These are phyloP conservation scores for Graptemys geographica DNA, from an alignment of 2,797 vertebrate species.

Conservation along the genomic window DNA sequence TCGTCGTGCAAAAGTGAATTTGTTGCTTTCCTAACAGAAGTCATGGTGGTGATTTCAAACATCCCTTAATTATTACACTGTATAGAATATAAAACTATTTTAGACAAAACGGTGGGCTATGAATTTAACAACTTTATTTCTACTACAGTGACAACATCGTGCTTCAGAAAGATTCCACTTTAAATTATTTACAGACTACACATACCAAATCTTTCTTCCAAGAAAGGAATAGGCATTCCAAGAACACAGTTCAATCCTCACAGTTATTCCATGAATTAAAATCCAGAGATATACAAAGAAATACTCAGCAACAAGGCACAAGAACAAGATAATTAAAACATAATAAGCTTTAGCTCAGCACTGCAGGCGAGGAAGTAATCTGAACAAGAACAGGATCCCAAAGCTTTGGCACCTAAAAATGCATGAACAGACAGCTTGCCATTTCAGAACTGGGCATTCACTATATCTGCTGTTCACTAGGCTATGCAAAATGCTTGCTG, in stretches of 20 bases:
- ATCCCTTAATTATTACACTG: neutral
- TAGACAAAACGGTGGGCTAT: neutral
- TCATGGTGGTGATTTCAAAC: neutral
- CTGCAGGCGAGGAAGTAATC: conserved; percentile 39
- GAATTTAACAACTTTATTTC: conserved; percentile 3
- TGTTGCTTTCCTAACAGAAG: neutral
- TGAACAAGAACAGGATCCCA: conserved; percentile 32
- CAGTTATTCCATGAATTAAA: neutral
- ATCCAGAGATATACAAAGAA: neutral
- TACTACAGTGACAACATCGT: neutral
- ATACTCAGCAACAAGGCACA: neutral
- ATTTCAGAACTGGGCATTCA: conserved; percentile 27
- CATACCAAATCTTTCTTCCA: neutral
- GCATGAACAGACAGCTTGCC: conserved; percentile 10
- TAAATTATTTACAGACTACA: neutral
- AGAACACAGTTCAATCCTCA: neutral
- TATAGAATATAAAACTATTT: neutral
- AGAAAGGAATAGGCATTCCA: neutral
- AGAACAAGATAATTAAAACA: conserved; percentile 46
- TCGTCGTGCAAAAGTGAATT: neutral
- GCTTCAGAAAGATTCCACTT: neutral
- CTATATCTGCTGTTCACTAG: conserved; percentile 33
- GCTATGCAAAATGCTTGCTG: conserved; percentile 41
- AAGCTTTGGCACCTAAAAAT: conserved; percentile 41
- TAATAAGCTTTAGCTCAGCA: conserved; percentile 31